Percentiles rank a stretch among this genome's conserved stretches.
Conservation (phyloP, 2,113 vertebrate species). For the Odocoileus virginianus region DNA sequence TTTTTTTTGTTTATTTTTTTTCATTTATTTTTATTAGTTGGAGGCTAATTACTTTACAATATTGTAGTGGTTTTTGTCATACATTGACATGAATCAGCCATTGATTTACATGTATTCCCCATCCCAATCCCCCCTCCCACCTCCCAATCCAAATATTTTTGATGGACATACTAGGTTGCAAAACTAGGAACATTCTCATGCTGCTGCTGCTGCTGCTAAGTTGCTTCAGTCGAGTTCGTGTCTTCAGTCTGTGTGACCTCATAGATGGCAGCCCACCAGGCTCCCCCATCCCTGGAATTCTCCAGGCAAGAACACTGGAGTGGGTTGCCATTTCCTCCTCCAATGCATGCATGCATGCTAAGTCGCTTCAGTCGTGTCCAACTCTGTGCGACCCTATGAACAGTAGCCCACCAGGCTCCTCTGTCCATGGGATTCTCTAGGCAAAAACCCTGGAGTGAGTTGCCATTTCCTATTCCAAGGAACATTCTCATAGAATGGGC, state of each 20-base stretch:
- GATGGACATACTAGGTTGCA: neutral
- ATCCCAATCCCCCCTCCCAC: too few species aligned
- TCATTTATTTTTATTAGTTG: too few species aligned
- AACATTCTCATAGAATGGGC: neutral
- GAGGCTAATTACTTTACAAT: too few species aligned
- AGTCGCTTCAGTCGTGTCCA: too few species aligned
- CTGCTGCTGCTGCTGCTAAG: neutral
- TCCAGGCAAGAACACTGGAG: neutral
- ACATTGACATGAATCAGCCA: too few species aligned
- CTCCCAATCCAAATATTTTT: neutral
- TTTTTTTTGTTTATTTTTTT: too few species aligned
- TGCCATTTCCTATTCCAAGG: neutral
- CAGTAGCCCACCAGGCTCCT: neutral
- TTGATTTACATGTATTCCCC: too few species aligned
- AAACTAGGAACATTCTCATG: accelerated
- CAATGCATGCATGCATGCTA: too few species aligned
- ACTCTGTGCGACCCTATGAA: too few species aligned
- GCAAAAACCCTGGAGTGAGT: neutral
- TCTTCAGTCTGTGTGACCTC: neutral
- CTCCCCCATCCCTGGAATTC: neutral
- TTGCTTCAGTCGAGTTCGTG: neutral
- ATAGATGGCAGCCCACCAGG: neutral
- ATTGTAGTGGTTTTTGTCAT: too few species aligned
- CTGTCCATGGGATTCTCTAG: neutral
- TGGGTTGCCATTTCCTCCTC: neutral